Conservation (phyloP, 1,140 invertebrate species). For the Lethocerus indicus region DNA sequence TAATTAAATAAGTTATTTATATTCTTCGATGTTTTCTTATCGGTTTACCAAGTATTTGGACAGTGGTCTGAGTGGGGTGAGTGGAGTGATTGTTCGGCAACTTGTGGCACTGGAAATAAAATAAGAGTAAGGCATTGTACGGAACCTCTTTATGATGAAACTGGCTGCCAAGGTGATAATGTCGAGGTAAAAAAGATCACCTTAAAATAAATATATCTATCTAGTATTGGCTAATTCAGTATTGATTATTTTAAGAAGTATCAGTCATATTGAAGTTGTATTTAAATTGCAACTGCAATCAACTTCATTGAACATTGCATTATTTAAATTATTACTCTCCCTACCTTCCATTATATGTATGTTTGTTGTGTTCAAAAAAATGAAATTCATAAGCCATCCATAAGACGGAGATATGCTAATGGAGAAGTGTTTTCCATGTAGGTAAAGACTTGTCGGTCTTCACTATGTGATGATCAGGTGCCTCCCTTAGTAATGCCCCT, state of each 20-base stretch:
- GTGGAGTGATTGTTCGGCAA: constrained; percentile 13
- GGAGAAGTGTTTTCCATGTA: too few species aligned
- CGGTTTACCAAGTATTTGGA: not conserved
- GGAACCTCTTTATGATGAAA: constrained; percentile 16
- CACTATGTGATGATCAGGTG: too few species aligned
- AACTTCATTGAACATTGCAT: not conserved
- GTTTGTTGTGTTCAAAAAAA: too few species aligned
- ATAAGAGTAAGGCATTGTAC: constrained; percentile 17
- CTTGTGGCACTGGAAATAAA: constrained; percentile 14
- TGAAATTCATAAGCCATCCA: too few species aligned
- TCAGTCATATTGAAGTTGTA: not conserved
- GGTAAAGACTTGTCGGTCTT: too few species aligned
- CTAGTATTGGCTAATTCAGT: not conserved
- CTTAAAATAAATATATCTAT: not conserved
- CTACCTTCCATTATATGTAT: too few species aligned
- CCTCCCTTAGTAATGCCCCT: too few species aligned
- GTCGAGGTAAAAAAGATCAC: constrained; percentile 19
- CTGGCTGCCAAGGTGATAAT: constrained; percentile 9
- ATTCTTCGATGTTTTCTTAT: not conserved
- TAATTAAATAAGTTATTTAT: not conserved
- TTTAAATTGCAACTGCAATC: not conserved
- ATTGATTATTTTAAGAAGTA: not conserved
- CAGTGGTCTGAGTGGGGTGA: constrained; percentile 12
- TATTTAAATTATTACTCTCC: not conserved
- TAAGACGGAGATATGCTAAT: too few species aligned